Evolutionary conservation across 2,113 vertebrate genomes (phyloP), one percentile per base, ranked within the genome.

Genomic region (Apteryx owenii): DNA sequence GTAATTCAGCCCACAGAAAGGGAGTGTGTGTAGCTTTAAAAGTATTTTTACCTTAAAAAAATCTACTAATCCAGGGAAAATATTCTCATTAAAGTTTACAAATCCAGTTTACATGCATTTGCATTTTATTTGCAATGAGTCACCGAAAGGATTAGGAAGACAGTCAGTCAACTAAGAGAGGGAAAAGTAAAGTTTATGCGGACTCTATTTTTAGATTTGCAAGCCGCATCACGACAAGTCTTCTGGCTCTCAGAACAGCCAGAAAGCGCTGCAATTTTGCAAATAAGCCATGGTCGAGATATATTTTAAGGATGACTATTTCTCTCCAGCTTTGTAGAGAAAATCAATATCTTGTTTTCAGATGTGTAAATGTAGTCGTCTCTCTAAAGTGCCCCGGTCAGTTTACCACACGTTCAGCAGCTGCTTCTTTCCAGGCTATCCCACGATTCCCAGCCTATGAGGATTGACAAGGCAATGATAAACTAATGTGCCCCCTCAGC

Each of bases 401-500:
- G 98, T 98, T 98, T 97, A 98, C 98, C 98, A 98, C 98, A 98
- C 98, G 98, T 98, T 99, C 98, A 99, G 99, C 99, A 99, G 99
- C 99, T 99, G 99, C 99, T 98, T 99, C 98, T 98, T 99, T 99
- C 98, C 98, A 98, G 98, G 98, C 98, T 97, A 96, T 99, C 99
- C 99, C 97, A 98, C 98, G 99, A 99, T 99, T 99, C 99, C 99
- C 99, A 99, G 99, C 99, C 99, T 99, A 98, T 98, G 98, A 98
- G 99, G 99, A 99, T 99, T 99, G 99, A 99, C 99, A 99, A 99
- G 99, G 99, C 98, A 98, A 98, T 99, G 99, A 99, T 99, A 99
- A 99, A 99, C 99, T 99, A 99, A 99, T 98, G 99, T 98, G 98
- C 99, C 99, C 99, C 98, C 98, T 99, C 99, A 98, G 99, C 98